phyloP scores from a whole-genome alignment of 2,113 vertebrate genomes.

The Microtus richardsoni region DNA sequence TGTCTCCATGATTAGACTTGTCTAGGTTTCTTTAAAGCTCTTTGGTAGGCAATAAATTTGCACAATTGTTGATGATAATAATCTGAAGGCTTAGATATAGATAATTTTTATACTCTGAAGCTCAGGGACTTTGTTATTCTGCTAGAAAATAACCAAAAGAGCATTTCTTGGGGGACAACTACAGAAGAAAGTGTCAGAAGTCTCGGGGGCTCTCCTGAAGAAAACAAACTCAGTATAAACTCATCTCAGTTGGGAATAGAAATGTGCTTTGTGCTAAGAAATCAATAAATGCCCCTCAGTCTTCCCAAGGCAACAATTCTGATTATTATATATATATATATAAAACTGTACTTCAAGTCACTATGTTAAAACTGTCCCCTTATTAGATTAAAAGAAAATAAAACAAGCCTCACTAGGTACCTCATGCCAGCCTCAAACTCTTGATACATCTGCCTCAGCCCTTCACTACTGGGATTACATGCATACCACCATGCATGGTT shows the following conservation, averaged over 20 bases:
- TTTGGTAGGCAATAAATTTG: conserved; percentile 9
- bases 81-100: neutral
- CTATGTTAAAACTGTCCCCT: neutral
- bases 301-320: neutral
- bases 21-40: neutral
- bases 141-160: neutral
- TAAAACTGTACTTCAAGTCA: neutral
- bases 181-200: conserved; percentile 35
- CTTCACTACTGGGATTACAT: neutral
- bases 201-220: neutral
- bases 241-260: neutral
- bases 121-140: conserved; percentile 12
- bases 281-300: neutral
- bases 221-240: neutral
- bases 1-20: neutral
- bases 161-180: neutral
- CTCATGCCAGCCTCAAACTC: neutral
- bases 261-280: neutral
- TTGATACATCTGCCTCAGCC: neutral
- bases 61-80: conserved; percentile 12
- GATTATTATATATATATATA: neutral
- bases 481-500: neutral
- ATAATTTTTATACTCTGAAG: conserved; percentile 8
- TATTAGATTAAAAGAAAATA: neutral
- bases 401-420: neutral